Evolutionary conservation across 2,888 invertebrate genomes (phyloP), one percentile per base, ranked within the genome.

Genomic region (Pristionchus fissidentatus): DNA sequence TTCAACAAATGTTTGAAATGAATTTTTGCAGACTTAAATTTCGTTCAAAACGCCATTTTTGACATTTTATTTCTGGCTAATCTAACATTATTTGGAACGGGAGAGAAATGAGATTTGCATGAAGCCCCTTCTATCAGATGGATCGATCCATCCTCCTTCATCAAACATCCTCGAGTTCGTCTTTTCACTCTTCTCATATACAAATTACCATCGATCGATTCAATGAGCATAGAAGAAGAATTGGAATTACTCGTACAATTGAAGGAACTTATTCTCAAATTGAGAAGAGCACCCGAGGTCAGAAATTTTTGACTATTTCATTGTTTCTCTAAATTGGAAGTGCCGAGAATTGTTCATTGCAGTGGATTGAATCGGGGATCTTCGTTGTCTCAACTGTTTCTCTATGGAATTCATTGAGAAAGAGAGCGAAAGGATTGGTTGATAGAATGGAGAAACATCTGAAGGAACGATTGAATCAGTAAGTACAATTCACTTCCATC

Each of bases 321-420:
- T 66, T 4, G 29, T 29, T 57, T 57, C 29, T 57, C 29, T 15
- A 26, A 57, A n/a, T n/a, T n/a, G n/a, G n/a, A n/a, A n/a, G n/a
- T n/a, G n/a, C n/a, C n/a, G 19, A 19, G 49, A 49, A 49, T 49
- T 10, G 19, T 38, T 66, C 10, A 15, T 66, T 66, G 22, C n/a
- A 87, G 87, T 82, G 46, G 22, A 79, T 87, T 35, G 84, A 77
- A 38, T 75, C 73, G 26, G 84, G 86, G 1, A 78, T 86, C 29
- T 87, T 87, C 79, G 55, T 70, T n/a, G 73, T 87, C 29, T 43
- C 80, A 32, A 80, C 88, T 83, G 70, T 46, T 29, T 66, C 52
- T 26, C 86, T 88, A 15, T 87, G 87, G 87, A 83, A 84, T 32
- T 78, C 55, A 22, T 62, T 87, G 29, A 60, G 66, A 41, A 84